Conservation (phyloP, 2,888 invertebrate species). For the Amphipyra berbera region DNA sequence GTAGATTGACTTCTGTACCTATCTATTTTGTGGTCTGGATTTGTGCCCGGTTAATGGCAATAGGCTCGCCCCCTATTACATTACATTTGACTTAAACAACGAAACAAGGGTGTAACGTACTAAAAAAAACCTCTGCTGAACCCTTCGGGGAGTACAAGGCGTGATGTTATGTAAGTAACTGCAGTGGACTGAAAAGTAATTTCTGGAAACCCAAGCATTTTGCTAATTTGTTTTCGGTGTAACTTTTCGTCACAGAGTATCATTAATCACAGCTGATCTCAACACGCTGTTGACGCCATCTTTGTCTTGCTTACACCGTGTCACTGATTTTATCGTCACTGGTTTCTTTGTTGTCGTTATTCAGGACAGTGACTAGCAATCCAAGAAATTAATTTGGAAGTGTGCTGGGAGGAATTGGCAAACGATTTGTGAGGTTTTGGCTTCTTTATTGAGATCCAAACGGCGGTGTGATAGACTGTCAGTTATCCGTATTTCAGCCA, state of each 20-base stretch:
- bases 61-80: no score
- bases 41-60: no score
- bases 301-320: conserved; percentile 16
- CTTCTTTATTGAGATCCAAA: conserved; percentile 9
- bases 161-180: neutral
- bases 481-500: neutral
- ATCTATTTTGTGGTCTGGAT: no score
- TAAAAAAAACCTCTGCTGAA: no score
- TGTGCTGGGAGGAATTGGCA: conserved; percentile 14
- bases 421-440: neutral
- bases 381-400: conserved; percentile 16
- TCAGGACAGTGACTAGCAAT: conserved; percentile 15
- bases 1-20: no score
- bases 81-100: no score
- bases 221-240: conserved; percentile 16
- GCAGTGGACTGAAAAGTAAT: neutral
- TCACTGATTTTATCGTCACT: conserved; percentile 11
- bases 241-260: conserved; percentile 10
- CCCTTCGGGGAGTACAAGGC: no score
- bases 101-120: no score
- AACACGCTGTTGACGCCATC: conserved; percentile 21
- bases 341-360: conserved; percentile 27
- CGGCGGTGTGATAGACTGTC: neutral
- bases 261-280: conserved; percentile 34
- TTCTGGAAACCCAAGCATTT: conserved; percentile 19